A percentile compares a stretch with the other conserved stretches of the same genome.
Evolutionary conservation across 2,113 vertebrate species (phyloP).

Genomic region (Odontesthes bonariensis): DNA sequence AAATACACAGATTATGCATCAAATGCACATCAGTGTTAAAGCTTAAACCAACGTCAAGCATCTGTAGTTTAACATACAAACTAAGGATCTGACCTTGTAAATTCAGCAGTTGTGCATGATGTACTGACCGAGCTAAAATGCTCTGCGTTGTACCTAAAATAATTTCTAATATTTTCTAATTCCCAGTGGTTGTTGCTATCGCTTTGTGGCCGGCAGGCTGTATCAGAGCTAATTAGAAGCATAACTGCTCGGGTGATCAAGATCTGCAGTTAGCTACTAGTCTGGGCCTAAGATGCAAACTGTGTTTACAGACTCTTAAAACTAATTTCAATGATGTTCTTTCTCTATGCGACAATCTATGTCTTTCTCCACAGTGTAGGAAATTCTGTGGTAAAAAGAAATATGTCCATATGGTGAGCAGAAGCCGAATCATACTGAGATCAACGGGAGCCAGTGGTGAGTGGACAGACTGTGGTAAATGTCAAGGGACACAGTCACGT

Average conservation of each 20-base stretch:
- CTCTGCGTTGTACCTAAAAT: slow-evolving; percentile 14
- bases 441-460: slow-evolving; percentile 53
- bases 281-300: background rate
- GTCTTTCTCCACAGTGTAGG: background rate
- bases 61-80: too few species aligned
- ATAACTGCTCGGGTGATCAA: slow-evolving; percentile 25
- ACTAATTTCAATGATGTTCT: background rate
- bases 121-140: slow-evolving; percentile 2
- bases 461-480: slow-evolving; percentile 59
- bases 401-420: slow-evolving; percentile 57
- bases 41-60: background rate
- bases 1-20: too few species aligned
- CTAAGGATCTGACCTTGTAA: background rate
- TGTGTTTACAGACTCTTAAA: slow-evolving; percentile 22
- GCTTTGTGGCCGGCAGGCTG: slow-evolving; percentile 17
- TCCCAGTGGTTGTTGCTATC: slow-evolving; percentile 20
- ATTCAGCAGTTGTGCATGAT: background rate
- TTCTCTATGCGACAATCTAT: background rate
- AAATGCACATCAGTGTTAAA: too few species aligned
- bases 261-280: background rate
- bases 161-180: slow-evolving; percentile 17
- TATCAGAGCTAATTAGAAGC: slow-evolving; percentile 48
- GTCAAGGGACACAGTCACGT: slow-evolving; percentile 33
- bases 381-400: slow-evolving; percentile 28
- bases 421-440: slow-evolving; percentile 51